Evolutionary conservation across 2,888 invertebrate genomes (phyloP), one percentile per base, ranked within the genome.

Genomic region (Tridacna gigas): DNA sequence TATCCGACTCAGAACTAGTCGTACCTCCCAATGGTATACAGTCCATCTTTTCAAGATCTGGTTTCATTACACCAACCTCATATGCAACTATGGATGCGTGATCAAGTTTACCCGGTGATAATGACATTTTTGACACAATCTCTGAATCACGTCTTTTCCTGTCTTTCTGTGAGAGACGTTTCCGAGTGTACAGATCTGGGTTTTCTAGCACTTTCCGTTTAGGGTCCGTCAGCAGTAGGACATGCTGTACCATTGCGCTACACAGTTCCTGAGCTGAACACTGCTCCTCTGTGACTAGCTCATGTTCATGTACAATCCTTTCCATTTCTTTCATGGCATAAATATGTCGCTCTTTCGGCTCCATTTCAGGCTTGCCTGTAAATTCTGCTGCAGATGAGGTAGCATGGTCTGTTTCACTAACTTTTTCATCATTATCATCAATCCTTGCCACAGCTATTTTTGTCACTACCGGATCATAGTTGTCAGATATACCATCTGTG

Each of bases 381-480:
- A 81, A 63, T 75, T 84, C 80, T 66, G 79, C 22, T 22, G 60
- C 18, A 12, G 78, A 56, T 25, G 88, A 84, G 63, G 85, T 80
- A 56, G 88, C 76, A 20, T 86, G 84, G 37, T 89, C 87, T 22
- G 88, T 73, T 48, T 89, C 90, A 83, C 79, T 86, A 5, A 60
- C 63, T 48, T 66, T 28, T 28, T 13, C 87, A 76, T 71, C 84
- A 77, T 60, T 76, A 25, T 69, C 63, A 5, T 80, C 78, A 20
- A 51, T 25, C 37, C 74, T 77, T 15, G 92, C 91, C n/a, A 95
- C 92, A 9, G 97, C 97, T 93, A 98, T 97, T 95, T 97, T 97
- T 47, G 98, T 98, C 80, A 98, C 98, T 48, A 98, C 98, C 0
- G 98, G 98, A 95, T 98, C 98, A 91, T 98, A 97, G 94, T 98